Conservation (phyloP, 1,140 invertebrate genomes). For the Rhyacophila brunnea region DNA sequence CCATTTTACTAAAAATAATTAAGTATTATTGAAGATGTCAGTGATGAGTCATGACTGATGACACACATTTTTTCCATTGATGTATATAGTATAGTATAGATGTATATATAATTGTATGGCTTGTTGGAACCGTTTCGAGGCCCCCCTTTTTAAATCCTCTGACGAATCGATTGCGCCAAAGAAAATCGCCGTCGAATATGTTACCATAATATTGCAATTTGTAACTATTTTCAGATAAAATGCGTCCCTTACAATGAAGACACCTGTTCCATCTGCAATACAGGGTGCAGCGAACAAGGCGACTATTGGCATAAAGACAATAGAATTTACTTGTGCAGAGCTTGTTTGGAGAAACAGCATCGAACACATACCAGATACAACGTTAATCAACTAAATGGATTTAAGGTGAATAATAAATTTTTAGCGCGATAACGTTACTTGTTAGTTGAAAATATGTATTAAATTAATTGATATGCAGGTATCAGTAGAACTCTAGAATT, state of each 20-base stretch:
- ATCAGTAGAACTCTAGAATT: too few species aligned
- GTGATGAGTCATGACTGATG: too few species aligned
- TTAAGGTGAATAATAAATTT: slow-evolving; percentile 48
- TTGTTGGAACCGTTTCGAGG: too few species aligned
- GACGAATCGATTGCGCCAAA: too few species aligned
- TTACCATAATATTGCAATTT: not conserved
- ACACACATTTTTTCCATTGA: too few species aligned
- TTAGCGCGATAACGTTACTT: too few species aligned
- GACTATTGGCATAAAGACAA: slow-evolving; percentile 54
- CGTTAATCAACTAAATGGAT: slow-evolving; percentile 45
- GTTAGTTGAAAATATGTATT: too few species aligned
- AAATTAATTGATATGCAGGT: too few species aligned
- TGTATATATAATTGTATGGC: not conserved
- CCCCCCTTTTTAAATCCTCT: too few species aligned
- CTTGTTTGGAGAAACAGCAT: slow-evolving; percentile 44
- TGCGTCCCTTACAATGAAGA: slow-evolving; percentile 53
- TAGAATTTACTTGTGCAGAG: slow-evolving; percentile 49
- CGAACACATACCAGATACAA: slow-evolving; percentile 46
- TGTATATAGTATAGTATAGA: too few species aligned
- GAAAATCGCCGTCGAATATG: not conserved
- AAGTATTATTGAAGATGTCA: too few species aligned
- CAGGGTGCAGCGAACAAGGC: slow-evolving; percentile 49
- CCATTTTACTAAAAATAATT: too few species aligned
- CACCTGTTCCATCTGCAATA: slow-evolving; percentile 45
- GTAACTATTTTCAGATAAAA: slow-evolving; percentile 51